phyloP scores from a whole-genome alignment of 2,888 invertebrate genomes.

The Phengaris arion region DNA sequence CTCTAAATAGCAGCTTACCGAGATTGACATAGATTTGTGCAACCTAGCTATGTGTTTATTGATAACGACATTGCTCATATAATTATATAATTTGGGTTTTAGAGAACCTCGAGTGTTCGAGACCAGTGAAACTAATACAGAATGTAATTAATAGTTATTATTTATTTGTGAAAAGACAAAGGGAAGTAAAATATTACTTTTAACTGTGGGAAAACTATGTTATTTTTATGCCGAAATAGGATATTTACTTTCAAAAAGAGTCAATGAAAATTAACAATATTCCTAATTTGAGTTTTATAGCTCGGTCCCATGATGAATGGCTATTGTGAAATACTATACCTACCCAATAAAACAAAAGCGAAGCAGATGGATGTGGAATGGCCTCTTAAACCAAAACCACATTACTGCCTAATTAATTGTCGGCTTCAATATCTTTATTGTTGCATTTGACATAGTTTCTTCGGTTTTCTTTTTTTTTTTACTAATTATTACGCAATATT shows the following conservation, averaged over 20 bases:
- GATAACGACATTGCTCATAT: too few relatives aligned
- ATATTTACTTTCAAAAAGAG: slow-evolving; percentile 51
- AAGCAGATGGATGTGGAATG: not conserved
- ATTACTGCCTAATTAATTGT: slow-evolving; percentile 9
- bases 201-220: too few relatives aligned
- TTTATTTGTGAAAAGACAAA: too few relatives aligned
- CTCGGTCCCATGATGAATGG: slow-evolving; percentile 54
- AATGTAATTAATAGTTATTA: too few relatives aligned
- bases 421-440: slow-evolving; percentile 12
- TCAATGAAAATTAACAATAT: slow-evolving; percentile 70
- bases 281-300: slow-evolving; percentile 66
- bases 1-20: not conserved
- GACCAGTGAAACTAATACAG: too few relatives aligned
- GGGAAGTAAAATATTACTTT: too few relatives aligned
- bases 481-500: not conserved
- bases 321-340: slow-evolving; percentile 57
- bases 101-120: too few relatives aligned
- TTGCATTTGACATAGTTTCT: not conserved
- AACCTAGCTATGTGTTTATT: too few relatives aligned
- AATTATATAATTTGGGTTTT: too few relatives aligned
- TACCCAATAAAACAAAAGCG: slow-evolving; percentile 12
- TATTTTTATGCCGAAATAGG: slow-evolving; percentile 47
- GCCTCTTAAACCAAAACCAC: slow-evolving; percentile 16
- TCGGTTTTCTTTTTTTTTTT: not conserved
- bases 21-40: not conserved